Base-by-base conservation (phyloP, 2,113 vertebrate genomes). In the Hemichromis elongatus region DNA sequence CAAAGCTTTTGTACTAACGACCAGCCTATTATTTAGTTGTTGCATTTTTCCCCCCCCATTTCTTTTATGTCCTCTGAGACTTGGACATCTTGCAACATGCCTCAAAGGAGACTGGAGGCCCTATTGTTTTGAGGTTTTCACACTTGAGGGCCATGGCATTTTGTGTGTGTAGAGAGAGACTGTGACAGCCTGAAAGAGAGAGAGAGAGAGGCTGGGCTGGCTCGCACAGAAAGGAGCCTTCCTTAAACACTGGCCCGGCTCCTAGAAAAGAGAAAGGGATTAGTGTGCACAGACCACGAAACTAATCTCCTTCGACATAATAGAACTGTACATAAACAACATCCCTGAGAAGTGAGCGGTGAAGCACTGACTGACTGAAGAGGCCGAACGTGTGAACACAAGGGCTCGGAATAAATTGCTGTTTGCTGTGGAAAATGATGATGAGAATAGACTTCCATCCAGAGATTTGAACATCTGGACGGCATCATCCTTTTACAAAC, bases 321-420 rank as follows among this genome's bases (percentile, higher is more conserved):
- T 94, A 94, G 94, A 94, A 95, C 92, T 96, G 94, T 95, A 96
- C 92, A 94, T 91, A 95, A 95, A 95, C 93, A 95, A 92, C 90
- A 78, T 89, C 92, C 78, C 89, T 88, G 91, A 95, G 91, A 93
- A 90, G 93, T 90, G 92, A 94, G 88, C 28, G 86, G 87, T 52
- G 54, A 86, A 85, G 92, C 88, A 24, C 14, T 66, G 90, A 81
- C 87, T 90, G 87, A 75, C 75, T 88, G 90, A 83, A 90, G 89
- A 88, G 88, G 78, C 81, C 45, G 79, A 89, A 82, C 83, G 89
- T 92, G 92, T 93, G 92, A 95, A 93, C 90, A 88, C 56, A 78
- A 85, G 86, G 50, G 47, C 77, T 84, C 54, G 3, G 86, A 90
- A 94, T 90, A 80, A 93, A 92, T 92, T 90, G 84, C 83, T 40